Percentiles rank a stretch among this genome's conserved stretches.
Conservation (phyloP, 2,888 invertebrate species). For the Parnassius smintheus region DNA sequence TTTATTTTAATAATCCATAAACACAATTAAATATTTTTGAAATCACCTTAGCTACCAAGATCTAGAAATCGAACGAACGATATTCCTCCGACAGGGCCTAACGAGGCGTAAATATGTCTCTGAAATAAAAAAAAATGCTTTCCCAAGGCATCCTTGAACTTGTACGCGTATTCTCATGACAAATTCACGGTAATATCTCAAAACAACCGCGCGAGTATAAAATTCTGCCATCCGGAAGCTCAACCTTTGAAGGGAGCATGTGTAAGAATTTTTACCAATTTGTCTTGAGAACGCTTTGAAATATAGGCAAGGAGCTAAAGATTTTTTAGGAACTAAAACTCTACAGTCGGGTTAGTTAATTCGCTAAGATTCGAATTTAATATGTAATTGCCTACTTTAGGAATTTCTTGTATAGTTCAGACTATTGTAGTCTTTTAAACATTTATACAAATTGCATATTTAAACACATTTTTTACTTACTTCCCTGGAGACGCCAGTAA, state of each 20-base stretch:
- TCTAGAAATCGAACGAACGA: neutral
- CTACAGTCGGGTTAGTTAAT: neutral
- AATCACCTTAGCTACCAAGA: neutral
- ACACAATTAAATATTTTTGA: no score
- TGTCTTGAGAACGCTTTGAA: conserved; percentile 43
- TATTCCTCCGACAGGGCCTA: conserved; percentile 7
- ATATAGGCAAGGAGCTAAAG: conserved; percentile 31
- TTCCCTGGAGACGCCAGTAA: no score
- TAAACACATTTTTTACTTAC: no score
- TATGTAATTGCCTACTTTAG: no score
- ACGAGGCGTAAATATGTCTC: conserved; percentile 10
- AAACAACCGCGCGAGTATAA: conserved; percentile 43
- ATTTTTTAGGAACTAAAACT: neutral
- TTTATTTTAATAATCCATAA: no score
- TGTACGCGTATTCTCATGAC: conserved; percentile 35
- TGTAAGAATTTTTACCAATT: conserved; percentile 67
- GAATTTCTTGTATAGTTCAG: no score
- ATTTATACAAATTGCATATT: no score
- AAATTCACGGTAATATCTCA: conserved; percentile 50
- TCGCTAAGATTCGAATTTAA: no score
- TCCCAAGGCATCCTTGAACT: conserved; percentile 8
- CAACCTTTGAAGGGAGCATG: conserved; percentile 47
- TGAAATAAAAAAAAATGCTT: conserved; percentile 8
- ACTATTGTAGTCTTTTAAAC: no score
- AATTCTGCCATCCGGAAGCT: conserved; percentile 39